These are phyloP conservation scores for Conistra vaccinii DNA, from an alignment of 2,888 invertebrate genomes.

Conservation along the genomic window DNA sequence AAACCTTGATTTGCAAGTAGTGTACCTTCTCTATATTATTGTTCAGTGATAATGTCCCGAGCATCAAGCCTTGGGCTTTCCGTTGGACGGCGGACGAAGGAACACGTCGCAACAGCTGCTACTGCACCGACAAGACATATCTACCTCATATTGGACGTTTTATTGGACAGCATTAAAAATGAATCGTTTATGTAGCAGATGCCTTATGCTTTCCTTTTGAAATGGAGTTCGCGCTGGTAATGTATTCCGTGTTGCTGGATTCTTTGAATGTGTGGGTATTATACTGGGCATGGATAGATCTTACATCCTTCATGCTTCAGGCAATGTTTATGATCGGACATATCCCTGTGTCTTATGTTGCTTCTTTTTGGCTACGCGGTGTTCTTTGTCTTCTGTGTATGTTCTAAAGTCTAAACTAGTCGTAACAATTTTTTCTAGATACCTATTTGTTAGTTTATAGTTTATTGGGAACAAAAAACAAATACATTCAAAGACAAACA, in stretches of 20 bases:
- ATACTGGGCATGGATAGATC: neutral
- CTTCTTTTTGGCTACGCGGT: neutral
- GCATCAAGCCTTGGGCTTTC: conserved; percentile 20
- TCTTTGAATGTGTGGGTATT: neutral
- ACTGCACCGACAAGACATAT: conserved; percentile 47
- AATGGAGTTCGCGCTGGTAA: neutral
- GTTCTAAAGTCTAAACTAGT: neutral
- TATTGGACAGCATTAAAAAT: conserved; percentile 62
- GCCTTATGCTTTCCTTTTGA: conserved; percentile 20
- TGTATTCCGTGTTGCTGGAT: neutral
- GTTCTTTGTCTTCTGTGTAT: neutral
- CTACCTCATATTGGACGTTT: conserved; percentile 59
- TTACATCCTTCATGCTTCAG: neutral
- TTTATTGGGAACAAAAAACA: too few species aligned
- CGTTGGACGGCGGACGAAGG: conserved; percentile 11
- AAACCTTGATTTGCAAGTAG: neutral
- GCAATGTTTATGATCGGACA: neutral
- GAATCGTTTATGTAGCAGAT: conserved; percentile 48
- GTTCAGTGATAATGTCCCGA: conserved; percentile 13
- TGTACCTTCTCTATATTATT: conserved; percentile 31
- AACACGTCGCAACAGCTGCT: conserved; percentile 59
- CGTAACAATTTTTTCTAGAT: neutral
- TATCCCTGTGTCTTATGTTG: neutral
- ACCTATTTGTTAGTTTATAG: neutral
- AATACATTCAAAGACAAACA: too few species aligned